Evolutionary conservation across 2,113 vertebrate species (phyloP).

Genomic region (Rhegmatorhina hoffmannsi): DNA sequence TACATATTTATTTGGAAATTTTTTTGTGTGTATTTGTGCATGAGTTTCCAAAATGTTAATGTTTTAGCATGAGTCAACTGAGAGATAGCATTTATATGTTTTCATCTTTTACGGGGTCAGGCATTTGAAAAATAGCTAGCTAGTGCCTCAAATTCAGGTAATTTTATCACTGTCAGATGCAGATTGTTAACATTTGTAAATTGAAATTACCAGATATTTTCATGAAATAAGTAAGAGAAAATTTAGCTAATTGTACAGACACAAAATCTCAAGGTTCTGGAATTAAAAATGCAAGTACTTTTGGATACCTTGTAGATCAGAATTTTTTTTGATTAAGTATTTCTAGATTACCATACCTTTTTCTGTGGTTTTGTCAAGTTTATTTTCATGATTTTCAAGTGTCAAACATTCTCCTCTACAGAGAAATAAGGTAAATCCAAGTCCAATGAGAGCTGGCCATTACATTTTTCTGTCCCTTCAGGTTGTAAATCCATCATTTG

Average conservation of each 20-base stretch:
- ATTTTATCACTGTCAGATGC: background rate
- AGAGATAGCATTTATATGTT: background rate
- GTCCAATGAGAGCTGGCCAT: background rate
- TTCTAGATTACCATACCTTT: background rate
- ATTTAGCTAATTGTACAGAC: background rate
- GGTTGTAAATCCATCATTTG: background rate
- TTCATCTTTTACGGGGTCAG: background rate
- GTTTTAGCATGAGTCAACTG: background rate
- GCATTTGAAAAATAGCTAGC: background rate
- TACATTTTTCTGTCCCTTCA: background rate
- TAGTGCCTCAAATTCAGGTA: background rate
- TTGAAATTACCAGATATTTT: background rate
- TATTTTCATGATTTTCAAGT: background rate
- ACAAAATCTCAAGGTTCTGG: background rate
- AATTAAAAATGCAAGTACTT: background rate
- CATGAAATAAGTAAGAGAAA: background rate
- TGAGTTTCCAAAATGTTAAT: background rate
- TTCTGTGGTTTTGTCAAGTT: background rate
- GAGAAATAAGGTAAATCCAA: background rate
- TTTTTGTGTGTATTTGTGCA: background rate
- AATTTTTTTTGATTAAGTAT: background rate
- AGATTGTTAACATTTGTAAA: background rate
- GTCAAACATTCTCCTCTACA: background rate
- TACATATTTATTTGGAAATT: background rate
- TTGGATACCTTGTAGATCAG: background rate